Evolutionary conservation across 2,113 vertebrate genomes (phyloP), one percentile per base, ranked within the genome.

Genomic region (Maccullochella peelii): DNA sequence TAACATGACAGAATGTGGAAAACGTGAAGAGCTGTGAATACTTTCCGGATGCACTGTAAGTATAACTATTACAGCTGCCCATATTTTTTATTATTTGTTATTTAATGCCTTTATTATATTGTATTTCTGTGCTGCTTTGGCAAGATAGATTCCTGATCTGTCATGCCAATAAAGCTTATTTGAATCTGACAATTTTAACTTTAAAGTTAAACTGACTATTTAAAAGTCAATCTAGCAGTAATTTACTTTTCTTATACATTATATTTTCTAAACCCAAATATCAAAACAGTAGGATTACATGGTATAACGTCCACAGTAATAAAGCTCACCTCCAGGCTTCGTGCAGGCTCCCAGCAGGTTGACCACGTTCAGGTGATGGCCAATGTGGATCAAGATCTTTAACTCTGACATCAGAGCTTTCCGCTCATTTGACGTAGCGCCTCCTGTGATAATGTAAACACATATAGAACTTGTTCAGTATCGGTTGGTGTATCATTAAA

Each of bases 341-440:
- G 98, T 98, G 89, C 98, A 99, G 40, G 97, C 98, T 91, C 97
- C 97, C 82, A 98, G 95, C 66, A 98, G 95, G 94, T 99, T 99
- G 86, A 99, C 97, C 30, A 99, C 97, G 0, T 99, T 99, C 55
- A 99, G 95, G 70, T 99, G 97, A 80, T 99, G 96, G 33, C 97
- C 97, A 47, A 98, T 98, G 67, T 99, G 98, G 85, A 99, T 99
- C 86, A 99, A 95, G 86, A 98, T 98, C 94, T 98, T 99, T 90
- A 98, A 93, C 86, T 99, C 98, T 1, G 97, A 99, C 97, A 99
- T 98, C 80, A 99, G 94, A 82, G 97, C 97, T 88, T 97, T 98
- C 66, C 97, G 96, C 86, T 99, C 97, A 0, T 97, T 99, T 62
- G 96, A 97, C 2, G 97, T 99, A 66, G 97, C 97, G 73, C 97